phyloP scores from a whole-genome alignment of 1,140 invertebrate genomes.

The Bombus pyrosoma region DNA sequence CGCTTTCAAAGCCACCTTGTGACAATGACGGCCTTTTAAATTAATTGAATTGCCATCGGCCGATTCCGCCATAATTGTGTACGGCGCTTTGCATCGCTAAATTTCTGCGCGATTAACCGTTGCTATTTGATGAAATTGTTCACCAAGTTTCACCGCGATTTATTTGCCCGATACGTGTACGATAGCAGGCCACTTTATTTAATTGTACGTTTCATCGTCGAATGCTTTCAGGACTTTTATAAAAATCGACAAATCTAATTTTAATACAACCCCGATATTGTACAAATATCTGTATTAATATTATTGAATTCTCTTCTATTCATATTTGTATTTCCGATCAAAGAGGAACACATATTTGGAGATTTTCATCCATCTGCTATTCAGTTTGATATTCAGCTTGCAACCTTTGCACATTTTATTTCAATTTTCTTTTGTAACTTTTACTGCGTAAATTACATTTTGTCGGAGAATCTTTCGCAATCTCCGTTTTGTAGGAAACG shows the following conservation, averaged over 20 bases:
- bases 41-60: conserved; percentile 32
- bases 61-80: conserved; percentile 3
- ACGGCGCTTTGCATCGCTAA: no score
- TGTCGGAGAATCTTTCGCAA: no score
- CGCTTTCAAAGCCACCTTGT: conserved; percentile 4
- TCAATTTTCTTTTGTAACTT: background rate
- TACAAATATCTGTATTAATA: no score
- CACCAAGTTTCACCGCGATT: background rate
- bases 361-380: background rate
- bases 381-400: no score
- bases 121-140: background rate
- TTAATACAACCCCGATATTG: no score
- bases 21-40: conserved; percentile 38
- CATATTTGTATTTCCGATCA: no score
- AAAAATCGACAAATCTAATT: no score
- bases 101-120: background rate
- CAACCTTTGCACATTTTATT: background rate
- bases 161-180: no score
- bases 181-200: background rate
- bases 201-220: background rate
- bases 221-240: background rate
- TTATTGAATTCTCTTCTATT: no score
- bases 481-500: no score
- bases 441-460: no score
- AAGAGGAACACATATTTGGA: background rate